Percentiles rank a stretch among this genome's conserved stretches.
phyloP scores from a whole-genome alignment of 2,888 invertebrate genomes.

The Beris morrisii region DNA sequence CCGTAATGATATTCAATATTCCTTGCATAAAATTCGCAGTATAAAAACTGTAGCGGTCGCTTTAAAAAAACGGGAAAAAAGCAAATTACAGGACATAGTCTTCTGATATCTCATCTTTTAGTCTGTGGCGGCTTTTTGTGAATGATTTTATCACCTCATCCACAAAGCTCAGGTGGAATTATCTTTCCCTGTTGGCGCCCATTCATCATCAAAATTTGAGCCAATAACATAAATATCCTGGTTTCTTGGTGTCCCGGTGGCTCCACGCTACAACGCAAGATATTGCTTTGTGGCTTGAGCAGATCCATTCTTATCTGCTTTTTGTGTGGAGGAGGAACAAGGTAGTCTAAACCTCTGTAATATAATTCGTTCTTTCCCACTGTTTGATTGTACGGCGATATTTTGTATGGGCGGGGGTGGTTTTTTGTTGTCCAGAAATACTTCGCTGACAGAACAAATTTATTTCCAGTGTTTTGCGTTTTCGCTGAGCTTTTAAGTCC shows the following conservation, averaged over 20 bases:
- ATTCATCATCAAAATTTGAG: slow-evolving; percentile 29
- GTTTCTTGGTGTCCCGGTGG: slow-evolving; percentile 11
- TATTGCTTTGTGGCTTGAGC: slow-evolving; percentile 25
- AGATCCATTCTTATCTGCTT: slow-evolving; percentile 24
- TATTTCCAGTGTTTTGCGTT: slow-evolving; percentile 27
- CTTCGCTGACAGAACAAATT: slow-evolving; percentile 30
- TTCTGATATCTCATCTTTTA: neutral
- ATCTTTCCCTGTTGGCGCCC: slow-evolving; percentile 28
- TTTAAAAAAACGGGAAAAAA: no score
- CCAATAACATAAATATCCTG: slow-evolving; percentile 31
- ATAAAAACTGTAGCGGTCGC: no score
- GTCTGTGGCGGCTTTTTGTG: slow-evolving; percentile 5
- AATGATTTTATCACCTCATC: slow-evolving; percentile 31
- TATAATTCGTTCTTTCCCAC: neutral
- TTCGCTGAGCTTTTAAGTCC: slow-evolving; percentile 26
- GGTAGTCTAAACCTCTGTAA: slow-evolving; percentile 8
- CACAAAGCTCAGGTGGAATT: slow-evolving; percentile 31
- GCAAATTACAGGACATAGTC: no score
- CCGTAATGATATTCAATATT: no score
- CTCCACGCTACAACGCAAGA: slow-evolving; percentile 5
- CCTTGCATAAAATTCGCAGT: no score
- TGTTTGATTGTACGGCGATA: no score
- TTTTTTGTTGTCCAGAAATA: slow-evolving; percentile 28
- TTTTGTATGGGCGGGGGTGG: slow-evolving; percentile 1
- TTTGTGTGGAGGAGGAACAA: slow-evolving; percentile 15